Evolutionary conservation across 1,140 invertebrate genomes (phyloP), one percentile per base, ranked within the genome.

Genomic region (Halotydeus destructor): DNA sequence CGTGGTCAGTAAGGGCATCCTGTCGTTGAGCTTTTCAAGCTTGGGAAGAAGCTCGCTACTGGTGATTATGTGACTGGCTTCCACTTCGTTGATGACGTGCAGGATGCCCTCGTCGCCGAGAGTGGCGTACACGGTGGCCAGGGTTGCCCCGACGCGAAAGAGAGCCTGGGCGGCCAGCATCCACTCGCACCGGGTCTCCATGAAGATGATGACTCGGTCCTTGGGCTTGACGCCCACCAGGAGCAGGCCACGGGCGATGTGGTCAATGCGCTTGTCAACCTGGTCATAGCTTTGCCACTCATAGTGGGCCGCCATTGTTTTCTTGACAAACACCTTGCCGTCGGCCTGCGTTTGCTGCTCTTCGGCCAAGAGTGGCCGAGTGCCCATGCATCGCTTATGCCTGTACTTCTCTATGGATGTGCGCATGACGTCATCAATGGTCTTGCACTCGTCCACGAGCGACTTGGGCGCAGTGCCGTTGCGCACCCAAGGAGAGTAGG

Each of bases 171-270:
- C 80, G 1, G 83, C 76, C 26, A 94, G 73, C 71, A 96, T 77
- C 91, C 91, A 98, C 65, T 97, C 91, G 11, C 8, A 78, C 48
- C 89, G 67, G 0, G 93, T 98, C 65, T 99, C 93, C 0, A 88
- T 83, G 63, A 94, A 97, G 50, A 99, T 80, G n/a, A 84, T 78
- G 46, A 97, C 63, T 51, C 81, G 83, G 38, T 71, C 61, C 8
- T 67, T 66, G 1, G 73, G 69, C 38, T 66, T 61, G 43, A 75
- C 69, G 6, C 67, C 70, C 22, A 66, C 41, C n/a, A 52, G 71
- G 5, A 71, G 61, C 22, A 93, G 59, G 3, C 83, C 85, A 34
- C 69, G 69, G 21, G 78, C 78, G 59, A 96, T 81, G 48, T 73
- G 66, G 0, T 68, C 60, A 4, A 83, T 40, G 52, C 76, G 60